Conservation (phyloP, 2,888 invertebrate genomes). For the Troilus luridus region DNA sequence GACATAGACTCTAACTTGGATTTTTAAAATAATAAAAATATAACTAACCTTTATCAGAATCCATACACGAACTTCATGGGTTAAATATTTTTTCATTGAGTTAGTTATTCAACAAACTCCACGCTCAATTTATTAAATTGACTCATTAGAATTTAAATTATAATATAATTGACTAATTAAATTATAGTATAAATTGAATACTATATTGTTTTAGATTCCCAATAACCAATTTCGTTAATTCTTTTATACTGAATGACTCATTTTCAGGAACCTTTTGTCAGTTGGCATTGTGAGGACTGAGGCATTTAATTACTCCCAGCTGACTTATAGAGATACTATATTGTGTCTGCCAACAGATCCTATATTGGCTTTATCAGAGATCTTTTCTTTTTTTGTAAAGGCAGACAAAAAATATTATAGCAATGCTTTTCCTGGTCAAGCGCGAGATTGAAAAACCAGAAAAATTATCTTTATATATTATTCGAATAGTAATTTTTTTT, state of each 20-base stretch:
- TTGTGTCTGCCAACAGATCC: not conserved
- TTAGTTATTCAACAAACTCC: no score
- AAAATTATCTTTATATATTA: no score
- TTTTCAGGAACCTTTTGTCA: not conserved
- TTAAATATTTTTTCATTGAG: no score
- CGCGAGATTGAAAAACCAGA: no score
- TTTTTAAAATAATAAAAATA: no score
- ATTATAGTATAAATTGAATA: not conserved
- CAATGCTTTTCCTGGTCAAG: not conserved
- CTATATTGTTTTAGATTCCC: not conserved
- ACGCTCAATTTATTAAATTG: no score
- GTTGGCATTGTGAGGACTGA: not conserved
- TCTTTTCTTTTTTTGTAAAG: not conserved
- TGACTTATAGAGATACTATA: slow-evolving; percentile 26
- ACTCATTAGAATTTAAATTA: no score
- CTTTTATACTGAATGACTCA: not conserved
- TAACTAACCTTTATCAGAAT: no score
- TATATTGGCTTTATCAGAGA: not conserved
- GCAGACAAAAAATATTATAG: not conserved
- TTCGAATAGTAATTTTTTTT: no score
- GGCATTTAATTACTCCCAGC: not conserved
- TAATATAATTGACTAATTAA: no score
- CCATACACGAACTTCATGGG: no score
- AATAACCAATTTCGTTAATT: not conserved
- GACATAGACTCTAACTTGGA: no score